Base-by-base conservation (phyloP, 1,140 invertebrate species). In the Drosophila ambigua region DNA sequence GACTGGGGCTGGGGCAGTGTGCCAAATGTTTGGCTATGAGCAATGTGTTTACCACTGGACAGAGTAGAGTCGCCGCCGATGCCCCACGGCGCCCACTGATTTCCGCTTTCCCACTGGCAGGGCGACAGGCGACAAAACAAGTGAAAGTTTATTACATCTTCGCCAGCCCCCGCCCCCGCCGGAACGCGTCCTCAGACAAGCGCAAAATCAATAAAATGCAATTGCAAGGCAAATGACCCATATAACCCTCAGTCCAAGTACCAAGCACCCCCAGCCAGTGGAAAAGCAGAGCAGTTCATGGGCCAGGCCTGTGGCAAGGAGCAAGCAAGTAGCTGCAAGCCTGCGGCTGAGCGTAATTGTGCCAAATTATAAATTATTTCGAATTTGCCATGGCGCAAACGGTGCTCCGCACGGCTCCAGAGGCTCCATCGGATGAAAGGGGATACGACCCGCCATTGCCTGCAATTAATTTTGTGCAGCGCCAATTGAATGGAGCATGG, bases 331-430 rank as follows among this genome's bases (percentile, higher is more conserved):
- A 51, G 72, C 57, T 59, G 64, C 49, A 44, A 50, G 65, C 74
- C 74, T 78, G 81, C 52, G 77, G 73, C 77, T 75, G 74, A 65
- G 59, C 65, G 78, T 87, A 85, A 81, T 85, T 87, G 82, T 87
- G 77, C 77, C 82, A 87, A 87, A 85, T 85, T 85, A 85, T 85
- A 87, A 87, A 85, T 85, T 85, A 85, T 85, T 85, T 85, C 69
- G 82, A 61, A 75, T 87, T 85, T 78, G 77, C 81, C 58, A 85
- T 67, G 68, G 69, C 71, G 62, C 77, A 81, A 77, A 85, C 62
- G 81, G 72, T 57, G 43, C 61, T 77, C 61, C 35, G n/a, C n/a
- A n/a, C n/a, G 50, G 28, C 23, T 24, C 23, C 23, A 4, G 4
- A 73, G 61, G 45, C 55, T 16, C 26, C 16, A n/a, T 13, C 2